Evolutionary conservation across 1,140 invertebrate species (phyloP), one percentile per base, ranked within the genome.

Genomic region (Drosophila asahinai): DNA sequence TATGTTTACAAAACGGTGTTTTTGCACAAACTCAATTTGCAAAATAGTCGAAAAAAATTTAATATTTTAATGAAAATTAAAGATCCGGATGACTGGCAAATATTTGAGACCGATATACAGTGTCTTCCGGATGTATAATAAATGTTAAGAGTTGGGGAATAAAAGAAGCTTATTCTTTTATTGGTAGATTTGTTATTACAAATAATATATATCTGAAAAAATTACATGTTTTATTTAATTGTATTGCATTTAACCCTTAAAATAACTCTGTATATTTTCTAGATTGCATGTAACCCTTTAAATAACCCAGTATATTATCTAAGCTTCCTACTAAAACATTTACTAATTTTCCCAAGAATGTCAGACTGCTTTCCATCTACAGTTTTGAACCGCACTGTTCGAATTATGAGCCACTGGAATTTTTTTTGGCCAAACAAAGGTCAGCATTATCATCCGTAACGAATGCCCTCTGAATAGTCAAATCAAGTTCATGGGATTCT

Each of bases 21-120:
- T 67, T 27, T 40, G 54, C 61, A 60, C 65, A 65, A 77, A 62
- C 59, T 57, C 25, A 49, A 72, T 77, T 65, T 57, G 59, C 73
- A 73, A 82, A 55, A 45, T 25, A 22, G 65, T 15, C 45, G 22
- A 66, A 27, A 81, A 81, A 77, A 77, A 72, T 61, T 75, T 48
- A 43, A 75, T 76, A 68, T 82, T 79, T 83, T 75, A 83, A 83
- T 79, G 55, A 74, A 74, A 58, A 65, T 74, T 62, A 54, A 55
- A 30, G 27, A 64, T 33, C 59, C 12, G 15, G 9, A 40, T 12
- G 42, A 57, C 38, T 59, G 40, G 59, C 17, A 45, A 43, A 51
- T 36, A 57, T 47, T 12, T 30, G 2, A 11, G 15, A 15, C 7
- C 8, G 2, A n/a, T 64, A 14, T 19, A 25, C n/a, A 33, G 55